These are phyloP conservation scores for Alca torda DNA, from an alignment of 2,797 vertebrate genomes.

Conservation along the genomic window DNA sequence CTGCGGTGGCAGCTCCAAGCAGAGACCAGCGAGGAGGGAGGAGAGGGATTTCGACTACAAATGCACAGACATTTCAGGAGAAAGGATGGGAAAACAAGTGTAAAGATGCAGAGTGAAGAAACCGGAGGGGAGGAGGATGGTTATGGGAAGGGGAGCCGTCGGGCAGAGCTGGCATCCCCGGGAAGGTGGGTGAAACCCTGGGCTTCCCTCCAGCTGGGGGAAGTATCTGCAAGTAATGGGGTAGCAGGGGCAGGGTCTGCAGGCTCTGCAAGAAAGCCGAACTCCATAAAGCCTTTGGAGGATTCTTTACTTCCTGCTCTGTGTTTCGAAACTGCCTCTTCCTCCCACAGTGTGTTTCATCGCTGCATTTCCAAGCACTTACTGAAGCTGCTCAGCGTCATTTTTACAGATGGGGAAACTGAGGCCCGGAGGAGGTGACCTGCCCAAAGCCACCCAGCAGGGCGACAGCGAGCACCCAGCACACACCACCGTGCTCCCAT, in stretches of 20 bases:
- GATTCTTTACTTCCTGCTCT: not conserved
- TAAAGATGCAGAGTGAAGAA: not conserved
- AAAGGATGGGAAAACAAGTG: not conserved
- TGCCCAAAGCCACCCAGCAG: not conserved
- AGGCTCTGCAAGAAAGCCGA: not conserved
- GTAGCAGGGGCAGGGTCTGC: not conserved
- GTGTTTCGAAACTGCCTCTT: not conserved
- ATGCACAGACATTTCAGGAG: not conserved
- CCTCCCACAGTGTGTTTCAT: not conserved
- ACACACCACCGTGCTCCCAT: not conserved
- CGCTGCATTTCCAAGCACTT: not conserved
- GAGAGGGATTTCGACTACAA: not conserved
- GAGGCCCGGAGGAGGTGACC: not conserved
- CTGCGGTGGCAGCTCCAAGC: not conserved
- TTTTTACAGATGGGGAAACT: not conserved
- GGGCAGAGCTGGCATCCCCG: not conserved
- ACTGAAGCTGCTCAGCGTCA: accelerated
- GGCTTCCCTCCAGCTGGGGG: not conserved
- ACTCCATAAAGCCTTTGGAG: not conserved
- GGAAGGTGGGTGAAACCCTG: not conserved
- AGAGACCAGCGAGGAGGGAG: not conserved
- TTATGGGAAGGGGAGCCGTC: not conserved
- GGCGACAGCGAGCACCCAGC: not conserved
- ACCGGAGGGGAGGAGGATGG: not conserved
- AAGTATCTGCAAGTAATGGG: not conserved